Evolutionary conservation across 2,888 invertebrate species (phyloP).

Genomic region (Therioaphis trifolii): DNA sequence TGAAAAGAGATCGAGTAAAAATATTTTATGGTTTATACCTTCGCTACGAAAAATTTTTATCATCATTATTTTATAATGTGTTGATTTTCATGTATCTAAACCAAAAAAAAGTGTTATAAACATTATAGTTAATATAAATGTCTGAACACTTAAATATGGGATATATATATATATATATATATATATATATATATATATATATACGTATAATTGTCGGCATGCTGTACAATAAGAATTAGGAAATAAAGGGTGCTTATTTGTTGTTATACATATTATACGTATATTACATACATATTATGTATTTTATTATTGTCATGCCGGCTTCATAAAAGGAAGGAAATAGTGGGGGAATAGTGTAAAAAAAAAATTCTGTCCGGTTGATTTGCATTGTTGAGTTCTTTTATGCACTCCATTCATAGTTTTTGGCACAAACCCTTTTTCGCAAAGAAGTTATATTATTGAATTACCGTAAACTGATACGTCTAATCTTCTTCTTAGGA

Average conservation of each 20-base stretch:
- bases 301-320: slow-evolving; percentile 27
- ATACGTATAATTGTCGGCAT: slow-evolving; percentile 38
- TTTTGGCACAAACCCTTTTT: slow-evolving; percentile 54
- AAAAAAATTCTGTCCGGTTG: slow-evolving; percentile 48
- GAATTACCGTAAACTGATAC: slow-evolving; percentile 60
- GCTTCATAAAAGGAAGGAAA: slow-evolving; percentile 28
- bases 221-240: slow-evolving; percentile 49
- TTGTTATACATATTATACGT: slow-evolving; percentile 30
- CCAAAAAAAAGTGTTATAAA: neutral
- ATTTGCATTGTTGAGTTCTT: slow-evolving; percentile 55
- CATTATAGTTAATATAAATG: neutral
- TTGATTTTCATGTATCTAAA: slow-evolving; percentile 31
- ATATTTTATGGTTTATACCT: neutral
- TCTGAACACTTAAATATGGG: slow-evolving; percentile 11
- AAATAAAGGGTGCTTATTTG: neutral
- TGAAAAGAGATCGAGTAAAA: neutral
- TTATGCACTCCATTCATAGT: slow-evolving; percentile 39
- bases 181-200: slow-evolving; percentile 9
- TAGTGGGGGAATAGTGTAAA: slow-evolving; percentile 38
- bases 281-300: slow-evolving; percentile 12
- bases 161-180: too few species aligned
- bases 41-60: slow-evolving; percentile 14
- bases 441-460: slow-evolving; percentile 47
- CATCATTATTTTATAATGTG: slow-evolving; percentile 17
- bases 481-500: slow-evolving; percentile 22